A percentile compares a stretch with the other conserved stretches of the same genome.
Conservation (phyloP, 2,797 vertebrate species). For the Oryzias dopingdopingensis region DNA sequence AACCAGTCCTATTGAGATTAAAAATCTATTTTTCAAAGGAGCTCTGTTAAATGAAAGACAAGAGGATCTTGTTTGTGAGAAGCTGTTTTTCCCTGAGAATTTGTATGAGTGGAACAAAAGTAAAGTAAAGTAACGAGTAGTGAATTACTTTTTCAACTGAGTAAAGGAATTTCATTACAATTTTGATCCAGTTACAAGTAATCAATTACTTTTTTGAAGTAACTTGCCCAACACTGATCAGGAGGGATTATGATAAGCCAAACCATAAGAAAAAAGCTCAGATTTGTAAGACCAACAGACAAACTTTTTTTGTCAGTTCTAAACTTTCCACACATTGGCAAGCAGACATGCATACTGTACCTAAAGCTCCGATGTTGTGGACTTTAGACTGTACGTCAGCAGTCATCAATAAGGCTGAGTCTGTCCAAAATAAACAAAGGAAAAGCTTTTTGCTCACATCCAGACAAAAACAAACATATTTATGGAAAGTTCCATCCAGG, state of each 20-base stretch:
- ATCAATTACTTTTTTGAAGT: too few relatives aligned
- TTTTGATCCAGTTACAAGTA: too few relatives aligned
- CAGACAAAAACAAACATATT: slow-evolving; percentile 7
- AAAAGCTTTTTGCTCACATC: neutral
- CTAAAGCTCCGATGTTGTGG: slow-evolving; percentile 19
- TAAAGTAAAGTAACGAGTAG: too few relatives aligned
- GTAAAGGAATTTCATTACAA: too few relatives aligned
- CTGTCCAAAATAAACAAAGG: slow-evolving; percentile 24
- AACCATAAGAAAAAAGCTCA: slow-evolving; percentile 23
- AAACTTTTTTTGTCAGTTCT: neutral
- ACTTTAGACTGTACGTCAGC: slow-evolving; percentile 17
- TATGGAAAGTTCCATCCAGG: neutral
- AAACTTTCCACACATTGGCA: neutral
- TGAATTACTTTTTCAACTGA: too few relatives aligned
- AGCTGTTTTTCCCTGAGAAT: too few relatives aligned
- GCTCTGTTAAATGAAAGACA: too few relatives aligned
- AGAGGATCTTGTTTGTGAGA: too few relatives aligned
- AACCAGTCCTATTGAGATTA: too few relatives aligned
- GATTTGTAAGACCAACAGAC: slow-evolving; percentile 5
- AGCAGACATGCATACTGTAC: slow-evolving; percentile 17
- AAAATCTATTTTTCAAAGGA: too few relatives aligned
- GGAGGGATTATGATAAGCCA: slow-evolving; percentile 26
- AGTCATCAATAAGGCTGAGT: slow-evolving; percentile 8
- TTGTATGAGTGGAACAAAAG: too few relatives aligned
- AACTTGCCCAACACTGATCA: too few relatives aligned